phyloP scores from a whole-genome alignment of 2,888 invertebrate genomes.

The Trisateles emortualis region DNA sequence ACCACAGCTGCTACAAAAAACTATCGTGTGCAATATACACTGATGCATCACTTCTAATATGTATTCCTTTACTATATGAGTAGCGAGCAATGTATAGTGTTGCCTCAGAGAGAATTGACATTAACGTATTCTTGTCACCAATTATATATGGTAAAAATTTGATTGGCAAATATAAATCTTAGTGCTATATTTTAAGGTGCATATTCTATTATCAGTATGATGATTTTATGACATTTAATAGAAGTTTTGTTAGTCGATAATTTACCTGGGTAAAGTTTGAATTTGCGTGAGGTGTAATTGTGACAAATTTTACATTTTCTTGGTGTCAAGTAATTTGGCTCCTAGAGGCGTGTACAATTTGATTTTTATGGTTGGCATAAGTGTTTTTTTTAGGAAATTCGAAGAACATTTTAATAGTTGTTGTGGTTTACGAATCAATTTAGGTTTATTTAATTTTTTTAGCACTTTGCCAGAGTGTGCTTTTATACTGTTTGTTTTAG shows the following conservation, averaged over 20 bases:
- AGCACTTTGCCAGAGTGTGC: not conserved
- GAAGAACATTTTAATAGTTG: slow-evolving; percentile 3
- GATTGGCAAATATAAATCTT: too few relatives aligned
- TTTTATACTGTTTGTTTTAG: slow-evolving; percentile 3
- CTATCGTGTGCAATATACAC: slow-evolving; percentile 18
- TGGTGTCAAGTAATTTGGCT: slow-evolving; percentile 14
- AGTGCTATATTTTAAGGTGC: too few relatives aligned
- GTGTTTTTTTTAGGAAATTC: slow-evolving; percentile 12
- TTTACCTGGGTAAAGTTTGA: not conserved
- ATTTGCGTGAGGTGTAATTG: not conserved
- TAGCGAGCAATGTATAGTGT: slow-evolving; percentile 17
- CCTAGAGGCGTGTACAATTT: slow-evolving; percentile 13
- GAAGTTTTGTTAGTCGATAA: too few relatives aligned
- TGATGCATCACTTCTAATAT: slow-evolving; percentile 14
- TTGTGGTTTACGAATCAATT: slow-evolving; percentile 9
- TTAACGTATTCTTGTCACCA: slow-evolving; percentile 8
- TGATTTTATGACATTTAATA: too few relatives aligned
- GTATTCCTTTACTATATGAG: not conserved
- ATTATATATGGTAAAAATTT: too few relatives aligned
- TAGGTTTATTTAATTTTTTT: slow-evolving; percentile 5
- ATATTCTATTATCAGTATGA: too few relatives aligned
- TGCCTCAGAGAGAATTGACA: not conserved
- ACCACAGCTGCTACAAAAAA: slow-evolving; percentile 32
- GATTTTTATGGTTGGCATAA: slow-evolving; percentile 30
- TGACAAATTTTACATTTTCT: too few relatives aligned